phyloP scores from a whole-genome alignment of 2,797 vertebrate species.

The Manis javanica region DNA sequence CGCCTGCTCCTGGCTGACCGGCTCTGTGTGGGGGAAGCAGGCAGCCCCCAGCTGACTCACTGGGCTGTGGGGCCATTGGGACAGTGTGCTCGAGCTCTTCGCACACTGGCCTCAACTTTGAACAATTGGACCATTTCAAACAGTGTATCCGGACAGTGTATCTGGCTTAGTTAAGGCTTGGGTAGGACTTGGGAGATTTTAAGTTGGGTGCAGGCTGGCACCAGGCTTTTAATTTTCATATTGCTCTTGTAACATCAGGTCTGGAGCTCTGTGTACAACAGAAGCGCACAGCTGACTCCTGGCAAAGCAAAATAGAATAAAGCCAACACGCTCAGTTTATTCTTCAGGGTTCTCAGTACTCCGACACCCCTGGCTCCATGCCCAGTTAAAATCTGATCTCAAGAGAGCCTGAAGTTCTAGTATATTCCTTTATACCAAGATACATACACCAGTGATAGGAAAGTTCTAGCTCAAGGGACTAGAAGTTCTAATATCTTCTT shows the following conservation, averaged over 20 bases:
- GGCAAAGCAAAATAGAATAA: not conserved
- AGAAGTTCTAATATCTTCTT: not conserved
- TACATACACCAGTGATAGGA: not conserved
- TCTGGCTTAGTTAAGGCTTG: not conserved
- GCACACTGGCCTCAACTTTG: not conserved
- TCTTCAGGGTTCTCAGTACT: not conserved
- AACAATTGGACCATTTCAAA: not conserved
- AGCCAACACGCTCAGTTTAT: not conserved
- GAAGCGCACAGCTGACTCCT: not conserved
- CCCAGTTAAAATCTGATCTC: not conserved
- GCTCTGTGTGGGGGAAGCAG: not conserved
- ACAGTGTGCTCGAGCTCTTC: not conserved
- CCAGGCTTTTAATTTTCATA: not conserved
- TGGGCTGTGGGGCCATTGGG: accelerated
- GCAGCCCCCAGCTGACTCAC: not conserved
- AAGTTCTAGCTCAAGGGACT: not conserved
- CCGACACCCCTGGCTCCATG: not conserved
- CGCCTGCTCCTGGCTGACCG: accelerated
- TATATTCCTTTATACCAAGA: not conserved
- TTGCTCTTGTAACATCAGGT: not conserved
- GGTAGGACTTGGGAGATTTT: not conserved
- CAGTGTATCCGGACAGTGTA: no score
- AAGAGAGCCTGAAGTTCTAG: not conserved
- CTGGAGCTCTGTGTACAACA: not conserved
- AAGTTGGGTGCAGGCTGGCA: not conserved